A percentile compares a stretch with the other conserved stretches of the same genome.
Conservation (phyloP, 2,888 invertebrate genomes). For the Halictus ligatus region DNA sequence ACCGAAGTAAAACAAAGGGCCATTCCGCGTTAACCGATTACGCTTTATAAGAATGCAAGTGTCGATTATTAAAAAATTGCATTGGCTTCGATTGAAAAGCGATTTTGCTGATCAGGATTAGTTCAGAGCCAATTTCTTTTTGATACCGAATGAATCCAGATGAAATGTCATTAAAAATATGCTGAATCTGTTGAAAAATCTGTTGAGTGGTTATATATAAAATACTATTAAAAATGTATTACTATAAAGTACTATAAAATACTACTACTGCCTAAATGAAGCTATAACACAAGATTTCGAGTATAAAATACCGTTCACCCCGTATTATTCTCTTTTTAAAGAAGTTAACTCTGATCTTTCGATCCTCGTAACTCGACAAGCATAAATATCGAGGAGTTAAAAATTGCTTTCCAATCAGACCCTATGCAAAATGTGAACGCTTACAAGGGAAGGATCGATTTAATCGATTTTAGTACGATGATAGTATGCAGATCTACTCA, state of each 20-base stretch:
- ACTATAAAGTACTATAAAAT: no score
- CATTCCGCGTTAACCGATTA: background rate
- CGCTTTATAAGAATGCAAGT: background rate
- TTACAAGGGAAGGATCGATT: background rate
- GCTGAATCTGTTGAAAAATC: no score
- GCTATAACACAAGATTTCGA: no score
- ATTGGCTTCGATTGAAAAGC: background rate
- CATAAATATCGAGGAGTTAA: background rate
- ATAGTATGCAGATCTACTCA: background rate
- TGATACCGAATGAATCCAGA: no score
- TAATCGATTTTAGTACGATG: background rate
- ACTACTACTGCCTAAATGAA: no score
- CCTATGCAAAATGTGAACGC: background rate
- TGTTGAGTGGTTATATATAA: no score
- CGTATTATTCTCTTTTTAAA: background rate
- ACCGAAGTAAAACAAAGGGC: background rate
- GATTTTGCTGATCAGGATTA: background rate
- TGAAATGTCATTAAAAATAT: no score
- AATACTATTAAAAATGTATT: no score
- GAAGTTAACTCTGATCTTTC: background rate
- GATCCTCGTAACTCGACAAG: background rate
- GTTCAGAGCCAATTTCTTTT: no score
- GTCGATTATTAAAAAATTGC: background rate
- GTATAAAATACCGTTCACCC: no score
- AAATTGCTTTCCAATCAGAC: background rate